Conservation (phyloP, 2,888 invertebrate genomes). For the Sinopyrophorus schimmeli region DNA sequence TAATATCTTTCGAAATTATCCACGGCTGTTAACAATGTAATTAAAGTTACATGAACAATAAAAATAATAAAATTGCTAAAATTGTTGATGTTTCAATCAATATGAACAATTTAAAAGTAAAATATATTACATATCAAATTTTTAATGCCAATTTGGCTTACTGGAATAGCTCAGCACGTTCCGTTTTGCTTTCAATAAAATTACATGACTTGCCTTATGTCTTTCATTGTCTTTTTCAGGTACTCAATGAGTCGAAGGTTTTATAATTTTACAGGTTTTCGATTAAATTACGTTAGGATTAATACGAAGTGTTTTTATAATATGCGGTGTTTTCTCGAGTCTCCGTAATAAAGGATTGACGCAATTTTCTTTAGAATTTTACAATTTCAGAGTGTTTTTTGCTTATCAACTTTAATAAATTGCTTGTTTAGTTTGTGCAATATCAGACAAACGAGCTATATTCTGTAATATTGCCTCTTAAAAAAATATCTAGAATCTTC, state of each 20-base stretch:
- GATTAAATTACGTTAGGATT: constrained; percentile 8
- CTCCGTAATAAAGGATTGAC: constrained; percentile 9
- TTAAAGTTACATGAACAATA: too few relatives aligned
- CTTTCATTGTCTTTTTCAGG: constrained; percentile 15
- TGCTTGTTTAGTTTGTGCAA: constrained; percentile 8
- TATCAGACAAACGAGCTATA: constrained; percentile 5
- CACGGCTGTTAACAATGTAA: too few relatives aligned
- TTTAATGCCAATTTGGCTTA: too few relatives aligned
- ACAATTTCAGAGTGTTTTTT: constrained; percentile 8
- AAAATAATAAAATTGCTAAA: too few relatives aligned
- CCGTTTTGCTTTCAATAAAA: constrained; percentile 23
- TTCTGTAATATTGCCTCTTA: constrained; percentile 9
- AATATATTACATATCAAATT: too few relatives aligned
- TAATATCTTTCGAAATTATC: too few relatives aligned
- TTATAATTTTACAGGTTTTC: constrained; percentile 19
- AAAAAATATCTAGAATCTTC: constrained; percentile 9
- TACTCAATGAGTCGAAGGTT: constrained; percentile 17
- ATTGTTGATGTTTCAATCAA: too few relatives aligned
- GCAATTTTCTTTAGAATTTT: constrained; percentile 13
- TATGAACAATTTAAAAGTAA: too few relatives aligned
- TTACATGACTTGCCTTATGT: constrained; percentile 22
- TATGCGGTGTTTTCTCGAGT: constrained; percentile 3
- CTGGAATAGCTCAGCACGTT: constrained; percentile 16
- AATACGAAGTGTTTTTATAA: constrained; percentile 3
- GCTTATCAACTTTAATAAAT: constrained; percentile 15